Base-by-base conservation (phyloP, 2,888 invertebrate species). In the Diogma glabrata region DNA sequence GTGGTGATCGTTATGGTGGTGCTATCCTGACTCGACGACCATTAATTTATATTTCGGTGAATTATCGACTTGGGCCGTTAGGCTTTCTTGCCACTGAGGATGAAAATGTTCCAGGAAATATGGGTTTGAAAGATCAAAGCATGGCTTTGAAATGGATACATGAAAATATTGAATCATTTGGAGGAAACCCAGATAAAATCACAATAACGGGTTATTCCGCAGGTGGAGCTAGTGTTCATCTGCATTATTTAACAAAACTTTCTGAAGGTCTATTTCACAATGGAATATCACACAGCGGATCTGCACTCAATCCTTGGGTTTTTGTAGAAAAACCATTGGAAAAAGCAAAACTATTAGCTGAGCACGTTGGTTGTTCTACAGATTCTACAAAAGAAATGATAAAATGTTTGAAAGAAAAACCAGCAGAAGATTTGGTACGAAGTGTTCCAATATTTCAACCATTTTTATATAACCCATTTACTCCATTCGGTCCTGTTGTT, bases 81-180 rank as follows among this genome's bases (percentile, higher is more conserved):
- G 85, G 87, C 46, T 87, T 88, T 64, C 67, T 86, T 1, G 84
- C 83, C 61, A 84, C 86, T 0, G 84, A 80, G 26, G 84, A 87
- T 57, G 74, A 76, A 1, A 61, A 74, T 1, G 71, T 82, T 1
- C 79, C 87, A 0, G 83, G 83, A 5, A 87, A 87, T 64, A 77
- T 76, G 59, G 87, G 86, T 0, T 62, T 87, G 24, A 85, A 83
- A 61, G 87, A 87, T 71, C 86, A 87, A 68, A 71, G 73, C 20
- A 70, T 81, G 56, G 85, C 84, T 0, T 64, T 87, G 38, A 74
- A 76, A 58, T 87, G 85, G 84, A 68, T 84, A 0, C 76, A 78
- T 52, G 67, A 76, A 45, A 82, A 87, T 63, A 82, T 87, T 53
- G 68, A 75, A 57, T 71, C 72, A 62, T 87, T 87, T 59, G 83